phyloP scores from a whole-genome alignment of 2,113 vertebrate species.

The Myiagra hebetior region DNA sequence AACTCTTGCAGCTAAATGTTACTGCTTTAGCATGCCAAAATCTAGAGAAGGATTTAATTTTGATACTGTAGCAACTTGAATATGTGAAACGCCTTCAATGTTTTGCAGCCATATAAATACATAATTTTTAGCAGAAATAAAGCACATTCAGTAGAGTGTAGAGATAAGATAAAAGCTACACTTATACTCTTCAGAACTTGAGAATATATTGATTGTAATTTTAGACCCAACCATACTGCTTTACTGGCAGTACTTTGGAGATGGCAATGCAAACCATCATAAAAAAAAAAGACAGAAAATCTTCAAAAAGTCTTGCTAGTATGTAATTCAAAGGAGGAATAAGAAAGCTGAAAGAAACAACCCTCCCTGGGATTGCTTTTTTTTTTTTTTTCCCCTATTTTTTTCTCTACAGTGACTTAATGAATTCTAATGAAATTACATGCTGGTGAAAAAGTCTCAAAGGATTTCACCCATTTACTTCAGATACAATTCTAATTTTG shows the following conservation, averaged over 20 bases:
- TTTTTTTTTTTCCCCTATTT: too few relatives aligned
- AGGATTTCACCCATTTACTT: constrained; percentile 18
- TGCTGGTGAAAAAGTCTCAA: neutral
- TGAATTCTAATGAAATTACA: constrained; percentile 35
- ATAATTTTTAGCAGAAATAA: neutral
- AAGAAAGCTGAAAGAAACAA: neutral
- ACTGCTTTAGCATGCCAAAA: neutral
- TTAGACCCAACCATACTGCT: neutral
- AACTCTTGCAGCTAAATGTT: neutral
- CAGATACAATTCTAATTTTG: neutral
- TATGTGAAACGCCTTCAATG: neutral
- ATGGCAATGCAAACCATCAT: neutral
- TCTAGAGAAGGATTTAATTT: neutral
- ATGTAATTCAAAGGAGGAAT: neutral
- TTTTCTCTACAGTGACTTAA: neutral
- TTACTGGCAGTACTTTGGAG: neutral
- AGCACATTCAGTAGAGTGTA: neutral
- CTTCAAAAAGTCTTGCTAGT: neutral
- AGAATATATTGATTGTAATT: neutral
- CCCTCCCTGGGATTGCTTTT: neutral
- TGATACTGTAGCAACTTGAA: neutral
- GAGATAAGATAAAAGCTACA: neutral
- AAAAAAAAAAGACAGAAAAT: neutral
- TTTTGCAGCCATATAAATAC: neutral
- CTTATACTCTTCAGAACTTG: neutral